Base-by-base conservation (phyloP, 2,888 invertebrate species). In the Sarcophaga variegata region DNA sequence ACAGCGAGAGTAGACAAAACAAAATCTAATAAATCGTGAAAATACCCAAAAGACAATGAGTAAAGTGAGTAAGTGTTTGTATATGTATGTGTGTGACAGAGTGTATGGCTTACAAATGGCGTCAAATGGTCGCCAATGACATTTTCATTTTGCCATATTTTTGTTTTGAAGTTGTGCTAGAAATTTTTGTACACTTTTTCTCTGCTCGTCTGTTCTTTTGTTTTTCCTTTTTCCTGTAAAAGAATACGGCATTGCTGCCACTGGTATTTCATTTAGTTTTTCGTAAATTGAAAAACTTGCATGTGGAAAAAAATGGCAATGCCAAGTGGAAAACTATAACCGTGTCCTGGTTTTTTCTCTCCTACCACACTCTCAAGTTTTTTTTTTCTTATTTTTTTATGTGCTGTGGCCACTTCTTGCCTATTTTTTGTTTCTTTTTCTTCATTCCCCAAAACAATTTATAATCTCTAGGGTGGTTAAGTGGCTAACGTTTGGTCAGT, bases 111-210 rank as follows among this genome's bases (percentile, higher is more conserved):
- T 66, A 75, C 75, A 78, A 81, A 78, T 81, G 83, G 87, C 87
- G 87, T 84, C 87, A 87, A 87, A 83, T 87, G 83, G 87, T 84
- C 87, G 87, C 87, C 87, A 84, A 81, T 84, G 87, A 84, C 87
- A 84, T 83, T 83, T 83, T 81, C 25, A 70, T 69, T 81, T 80
- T 83, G 77, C 66, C 63, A 76, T 77, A 80, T 64, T 84, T 80
- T 80, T 74, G 60, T 37, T 47, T 77, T 59, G 63, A 45, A 54
- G 54, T 54, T 54, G 54, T 71, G 17, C 47, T 63, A 8, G 14
- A 17, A n/a, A 17, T 17, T 49, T 25, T 77, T 17, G 67, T n/a
- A 37, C 8, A 62, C 62, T 75, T 37, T 37, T 59, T 62, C 45
- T 20, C 12, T 54, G 14, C 4, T 12, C 17, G 54, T 54, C 12